These are phyloP conservation scores for Sebastes glaucus DNA, from an alignment of 2,797 vertebrate genomes.

Conservation along the genomic window DNA sequence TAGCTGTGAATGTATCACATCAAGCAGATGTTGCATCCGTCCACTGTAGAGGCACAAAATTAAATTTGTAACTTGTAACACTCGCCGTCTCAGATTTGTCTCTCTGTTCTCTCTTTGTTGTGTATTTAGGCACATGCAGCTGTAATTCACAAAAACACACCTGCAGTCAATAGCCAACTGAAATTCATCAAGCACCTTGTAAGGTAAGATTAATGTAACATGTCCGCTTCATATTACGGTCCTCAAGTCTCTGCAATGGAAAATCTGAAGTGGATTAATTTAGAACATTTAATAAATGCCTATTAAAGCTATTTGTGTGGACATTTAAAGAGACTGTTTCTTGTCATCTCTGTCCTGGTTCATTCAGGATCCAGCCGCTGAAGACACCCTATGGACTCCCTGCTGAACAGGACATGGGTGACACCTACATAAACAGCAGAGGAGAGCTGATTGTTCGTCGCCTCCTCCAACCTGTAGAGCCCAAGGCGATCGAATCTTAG, in stretches of 20 bases:
- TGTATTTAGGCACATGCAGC: constrained; percentile 82
- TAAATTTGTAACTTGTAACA: fast-evolving
- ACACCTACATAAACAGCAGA: constrained; percentile 88
- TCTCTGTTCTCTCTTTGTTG: background rate
- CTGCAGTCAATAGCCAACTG: constrained; percentile 89
- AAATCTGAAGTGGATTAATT: background rate
- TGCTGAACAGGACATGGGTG: constrained; percentile 88
- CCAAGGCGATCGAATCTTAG: constrained; percentile 80
- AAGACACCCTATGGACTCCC: constrained; percentile 92
- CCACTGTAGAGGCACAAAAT: background rate
- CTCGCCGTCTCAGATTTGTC: background rate
- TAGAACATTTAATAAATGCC: background rate
- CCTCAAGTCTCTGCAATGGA: background rate
- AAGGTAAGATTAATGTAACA: constrained; percentile 81
- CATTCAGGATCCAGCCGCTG: constrained; percentile 89
- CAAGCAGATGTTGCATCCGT: background rate
- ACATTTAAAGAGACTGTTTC: background rate
- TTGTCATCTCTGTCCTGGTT: background rate
- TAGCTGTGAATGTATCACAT: background rate
- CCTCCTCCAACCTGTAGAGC: constrained; percentile 80
- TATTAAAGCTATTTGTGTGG: background rate
- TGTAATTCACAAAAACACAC: constrained; percentile 94
- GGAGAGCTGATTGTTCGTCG: constrained; percentile 89
- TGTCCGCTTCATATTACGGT: background rate
- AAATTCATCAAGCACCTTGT: constrained; percentile 94